phyloP scores from a whole-genome alignment of 2,113 vertebrate genomes.

The Benitochromis conjunctus region DNA sequence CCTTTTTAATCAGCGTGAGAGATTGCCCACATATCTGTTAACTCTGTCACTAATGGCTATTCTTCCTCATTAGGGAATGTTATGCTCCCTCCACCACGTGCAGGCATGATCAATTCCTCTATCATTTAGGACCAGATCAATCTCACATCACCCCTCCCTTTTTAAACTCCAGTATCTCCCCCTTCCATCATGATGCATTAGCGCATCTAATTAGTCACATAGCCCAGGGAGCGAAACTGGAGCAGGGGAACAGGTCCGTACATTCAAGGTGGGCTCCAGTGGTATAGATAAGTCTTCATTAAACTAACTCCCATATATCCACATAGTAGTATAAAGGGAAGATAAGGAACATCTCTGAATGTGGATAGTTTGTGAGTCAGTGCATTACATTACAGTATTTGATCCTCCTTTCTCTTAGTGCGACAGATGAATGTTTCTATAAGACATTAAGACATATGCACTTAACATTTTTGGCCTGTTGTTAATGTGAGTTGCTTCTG shows the following conservation, averaged over 20 bases:
- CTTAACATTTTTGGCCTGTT: background rate
- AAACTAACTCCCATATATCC: background rate
- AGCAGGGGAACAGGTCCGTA: slow-evolving; percentile 11
- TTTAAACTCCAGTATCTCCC: slow-evolving; percentile 41
- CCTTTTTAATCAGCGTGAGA: slow-evolving; percentile 67
- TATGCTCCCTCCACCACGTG: slow-evolving; percentile 27
- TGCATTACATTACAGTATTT: background rate
- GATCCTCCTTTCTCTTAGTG: background rate
- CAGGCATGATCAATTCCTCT: slow-evolving; percentile 58
- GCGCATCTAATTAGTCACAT: slow-evolving; percentile 51
- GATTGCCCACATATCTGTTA: slow-evolving; percentile 56
- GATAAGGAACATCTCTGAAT: background rate
- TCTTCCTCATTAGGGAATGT: slow-evolving; percentile 60
- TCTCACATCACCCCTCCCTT: slow-evolving; percentile 24
- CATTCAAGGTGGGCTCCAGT: slow-evolving; percentile 24
- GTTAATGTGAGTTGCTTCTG: fast-evolving
- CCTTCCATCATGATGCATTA: slow-evolving; percentile 39
- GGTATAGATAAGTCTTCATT: slow-evolving; percentile 14
- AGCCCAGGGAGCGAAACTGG: background rate
- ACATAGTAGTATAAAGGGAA: background rate
- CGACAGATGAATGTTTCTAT: background rate
- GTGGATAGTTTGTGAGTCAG: background rate
- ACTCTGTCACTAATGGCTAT: slow-evolving; percentile 61
- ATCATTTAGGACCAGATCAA: slow-evolving; percentile 62
- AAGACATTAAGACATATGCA: background rate